phyloP scores from a whole-genome alignment of 2,797 vertebrate genomes.

The Huso huso region DNA sequence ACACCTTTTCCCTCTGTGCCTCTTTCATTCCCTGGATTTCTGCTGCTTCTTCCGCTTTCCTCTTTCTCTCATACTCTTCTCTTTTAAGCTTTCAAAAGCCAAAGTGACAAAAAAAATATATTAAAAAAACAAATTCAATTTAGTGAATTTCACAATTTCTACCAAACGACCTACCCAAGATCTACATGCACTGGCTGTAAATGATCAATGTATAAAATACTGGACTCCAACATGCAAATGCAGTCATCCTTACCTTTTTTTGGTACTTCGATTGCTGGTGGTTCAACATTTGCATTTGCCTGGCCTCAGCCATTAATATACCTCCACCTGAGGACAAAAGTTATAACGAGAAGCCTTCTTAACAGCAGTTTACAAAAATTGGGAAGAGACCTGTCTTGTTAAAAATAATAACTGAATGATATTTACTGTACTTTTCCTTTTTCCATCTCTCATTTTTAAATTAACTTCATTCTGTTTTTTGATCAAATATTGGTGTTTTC shows the following conservation, averaged over 20 bases:
- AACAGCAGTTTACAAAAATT: too few species aligned
- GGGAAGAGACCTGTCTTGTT: too few species aligned
- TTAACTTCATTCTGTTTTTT: too few species aligned
- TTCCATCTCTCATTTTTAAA: too few species aligned
- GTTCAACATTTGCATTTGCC: slow-evolving; percentile 57
- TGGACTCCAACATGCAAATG: too few species aligned
- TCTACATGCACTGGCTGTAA: too few species aligned
- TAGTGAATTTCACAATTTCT: too few species aligned
- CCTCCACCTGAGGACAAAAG: slow-evolving; percentile 58
- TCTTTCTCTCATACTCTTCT: slow-evolving; percentile 54
- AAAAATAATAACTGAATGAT: too few species aligned
- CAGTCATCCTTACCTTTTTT: slow-evolving; percentile 62
- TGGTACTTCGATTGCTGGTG: slow-evolving; percentile 54
- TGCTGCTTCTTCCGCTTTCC: slow-evolving; percentile 62
- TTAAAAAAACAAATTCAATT: slow-evolving; percentile 27
- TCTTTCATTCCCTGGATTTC: slow-evolving; percentile 58
- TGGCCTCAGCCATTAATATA: slow-evolving; percentile 53
- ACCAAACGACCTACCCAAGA: too few species aligned
- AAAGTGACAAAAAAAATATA: slow-evolving; percentile 19
- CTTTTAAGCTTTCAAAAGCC: slow-evolving; percentile 52
- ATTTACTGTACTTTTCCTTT: too few species aligned
- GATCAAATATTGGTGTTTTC: too few species aligned
- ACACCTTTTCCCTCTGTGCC: slow-evolving; percentile 72
- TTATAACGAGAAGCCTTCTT: not conserved
- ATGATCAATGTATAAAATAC: too few species aligned